Percentiles rank a stretch among this genome's conserved stretches.
Conservation (phyloP, 2,888 invertebrate species). For the Drosophila multiciliata region DNA sequence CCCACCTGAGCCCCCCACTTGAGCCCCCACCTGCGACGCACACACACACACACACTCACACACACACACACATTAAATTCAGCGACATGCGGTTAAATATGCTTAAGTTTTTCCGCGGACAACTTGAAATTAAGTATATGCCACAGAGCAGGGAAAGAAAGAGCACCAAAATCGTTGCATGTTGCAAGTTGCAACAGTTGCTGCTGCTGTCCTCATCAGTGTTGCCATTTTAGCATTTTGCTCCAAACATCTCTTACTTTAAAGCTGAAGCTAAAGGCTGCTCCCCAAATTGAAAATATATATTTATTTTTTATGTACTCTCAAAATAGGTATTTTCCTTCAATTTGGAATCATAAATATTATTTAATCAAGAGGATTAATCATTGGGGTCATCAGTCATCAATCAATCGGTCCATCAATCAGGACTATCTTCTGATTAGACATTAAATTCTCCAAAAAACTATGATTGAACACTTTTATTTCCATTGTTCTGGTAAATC, state of each 20-base stretch:
- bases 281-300: not conserved
- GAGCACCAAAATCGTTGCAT: constrained; percentile 46
- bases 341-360: no score
- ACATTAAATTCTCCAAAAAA: not conserved
- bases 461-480: not conserved
- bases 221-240: constrained; percentile 1
- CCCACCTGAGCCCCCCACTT: constrained; percentile 19
- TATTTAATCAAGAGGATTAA: not conserved
- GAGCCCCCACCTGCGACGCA: constrained; percentile 41
- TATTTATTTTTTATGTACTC: not conserved
- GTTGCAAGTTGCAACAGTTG: constrained; percentile 38
- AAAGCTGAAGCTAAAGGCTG: not conserved
- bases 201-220: constrained; percentile 20
- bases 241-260: not conserved
- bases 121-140: constrained; percentile 79
- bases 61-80: constrained; percentile 59
- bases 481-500: not conserved
- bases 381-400: not conserved
- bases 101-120: constrained; percentile 75
- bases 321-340: not conserved
- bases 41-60: constrained; percentile 48
- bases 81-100: constrained; percentile 80
- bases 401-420: not conserved
- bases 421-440: not conserved
- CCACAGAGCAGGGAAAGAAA: constrained; percentile 40